These are phyloP conservation scores for Amphiura filiformis DNA, from an alignment of 35 echinoderm and acorn worm genomes.

Conservation along the genomic window DNA sequence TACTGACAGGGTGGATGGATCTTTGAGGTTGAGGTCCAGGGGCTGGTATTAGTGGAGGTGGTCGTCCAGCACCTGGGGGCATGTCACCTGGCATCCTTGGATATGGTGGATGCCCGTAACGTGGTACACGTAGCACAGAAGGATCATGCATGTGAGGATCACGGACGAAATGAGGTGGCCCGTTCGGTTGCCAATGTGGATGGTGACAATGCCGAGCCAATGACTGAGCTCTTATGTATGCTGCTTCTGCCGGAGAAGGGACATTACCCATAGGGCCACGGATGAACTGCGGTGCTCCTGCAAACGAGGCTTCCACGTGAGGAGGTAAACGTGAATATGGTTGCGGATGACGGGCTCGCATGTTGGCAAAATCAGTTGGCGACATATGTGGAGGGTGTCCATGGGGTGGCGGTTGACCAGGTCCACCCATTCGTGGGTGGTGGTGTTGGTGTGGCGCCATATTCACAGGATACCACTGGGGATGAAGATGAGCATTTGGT, in stretches of 20 bases:
- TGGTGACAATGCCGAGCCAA: not conserved
- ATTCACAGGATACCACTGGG: not conserved
- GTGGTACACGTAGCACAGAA: not conserved
- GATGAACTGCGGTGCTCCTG: not conserved
- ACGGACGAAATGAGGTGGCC: not conserved
- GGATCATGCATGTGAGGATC: not conserved
- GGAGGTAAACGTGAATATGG: not conserved
- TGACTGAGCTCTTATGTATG: not conserved
- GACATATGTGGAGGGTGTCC: not conserved
- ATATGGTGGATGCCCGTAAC: not conserved
- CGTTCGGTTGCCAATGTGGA: not conserved
- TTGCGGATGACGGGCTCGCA: not conserved
- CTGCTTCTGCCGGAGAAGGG: not conserved
- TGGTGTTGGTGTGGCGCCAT: no score
- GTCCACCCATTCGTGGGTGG: not conserved
- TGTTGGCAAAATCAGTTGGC: not conserved
- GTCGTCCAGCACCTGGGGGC: not conserved
- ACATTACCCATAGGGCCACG: not conserved
- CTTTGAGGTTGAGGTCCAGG: not conserved
- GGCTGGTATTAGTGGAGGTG: not conserved
- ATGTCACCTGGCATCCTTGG: not conserved
- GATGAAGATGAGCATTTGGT: not conserved
- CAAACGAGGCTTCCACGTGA: not conserved
- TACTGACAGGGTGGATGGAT: not conserved
- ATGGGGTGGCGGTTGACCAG: no score